Evolutionary conservation across 2,113 vertebrate species (phyloP).

Genomic region (Protobothrops flavoviridis): DNA sequence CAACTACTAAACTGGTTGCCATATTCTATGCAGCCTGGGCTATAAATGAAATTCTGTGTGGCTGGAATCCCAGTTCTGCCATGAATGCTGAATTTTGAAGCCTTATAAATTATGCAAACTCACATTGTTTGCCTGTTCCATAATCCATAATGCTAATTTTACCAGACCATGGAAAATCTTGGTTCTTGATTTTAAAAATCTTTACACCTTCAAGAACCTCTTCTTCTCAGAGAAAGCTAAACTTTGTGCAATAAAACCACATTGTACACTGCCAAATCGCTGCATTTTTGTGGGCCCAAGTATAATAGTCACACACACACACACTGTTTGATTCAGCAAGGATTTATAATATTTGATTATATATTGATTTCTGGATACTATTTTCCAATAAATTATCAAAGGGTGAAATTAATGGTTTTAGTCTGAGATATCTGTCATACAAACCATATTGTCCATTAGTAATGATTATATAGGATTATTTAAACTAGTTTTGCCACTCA

Average conservation of each 20-base stretch:
- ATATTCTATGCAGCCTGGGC: not conserved
- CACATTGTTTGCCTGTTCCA: not conserved
- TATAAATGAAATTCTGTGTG: not conserved
- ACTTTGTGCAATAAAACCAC: not conserved
- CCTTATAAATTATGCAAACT: not conserved
- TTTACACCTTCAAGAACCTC: not conserved
- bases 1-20: not conserved
- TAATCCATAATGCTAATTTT: not conserved
- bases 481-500: not conserved
- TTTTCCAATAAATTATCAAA: conserved; percentile 2
- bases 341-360: not conserved
- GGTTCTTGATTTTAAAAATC: not conserved
- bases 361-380: not conserved
- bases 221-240: not conserved
- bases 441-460: not conserved
- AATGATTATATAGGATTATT: not conserved
- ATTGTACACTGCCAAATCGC: not conserved
- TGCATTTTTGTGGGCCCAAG: not conserved
- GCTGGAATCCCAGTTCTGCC: not conserved
- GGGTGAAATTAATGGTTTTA: not conserved
- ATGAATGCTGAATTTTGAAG: not conserved
- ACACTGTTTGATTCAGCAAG: not conserved
- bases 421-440: not conserved
- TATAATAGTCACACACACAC: not conserved
- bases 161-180: not conserved